Base-by-base conservation (phyloP, 2,113 vertebrate genomes). In the Garra rufa region DNA sequence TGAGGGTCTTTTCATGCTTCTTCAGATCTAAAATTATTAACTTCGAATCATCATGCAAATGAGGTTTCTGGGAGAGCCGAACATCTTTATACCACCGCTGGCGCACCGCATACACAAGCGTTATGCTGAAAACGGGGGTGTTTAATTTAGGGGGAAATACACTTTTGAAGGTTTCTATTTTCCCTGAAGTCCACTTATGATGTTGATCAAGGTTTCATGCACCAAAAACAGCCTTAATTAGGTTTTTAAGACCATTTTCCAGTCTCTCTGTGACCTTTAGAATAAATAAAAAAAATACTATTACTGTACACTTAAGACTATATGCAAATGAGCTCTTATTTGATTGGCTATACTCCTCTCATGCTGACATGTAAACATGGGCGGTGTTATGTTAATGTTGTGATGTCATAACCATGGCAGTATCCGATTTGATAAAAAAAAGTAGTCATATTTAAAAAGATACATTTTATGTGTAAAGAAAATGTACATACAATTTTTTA, bases 41-140 rank as follows among this genome's bases (percentile, higher is more conserved):
- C 41, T 59, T 61, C 38, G 43, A 63, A 41, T 57, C 41, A 46
- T 77, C 77, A 82, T 65, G n/a, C 50, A 73, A 82, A 82, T 82
- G 19, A 69, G 59, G 69, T n/a, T 76, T 55, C n/a, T 21, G 57
- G 24, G 19, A 87, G n/a, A 69, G 70, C 13, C 1, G 3, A 67
- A 43, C 78, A 65, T 67, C 43, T 48, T 28, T 34, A 24, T 10
- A 55, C 10, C 57, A 28, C 17, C 1, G 24, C 61, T 14, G 43
- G 34, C 48, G 43, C 76, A 7, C 24, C 9, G 1, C 41, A 4
- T 30, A 65, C 41, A 21, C 41, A 34, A 34, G 43, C 26, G 10
- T 79, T 63, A 44, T 44, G 76, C 14, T 28, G 9, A 43, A 63
- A 63, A 77, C 9, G 50, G 21, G 34, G 24, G 34, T 61, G 19